Evolutionary conservation across 2,888 invertebrate genomes (phyloP), one percentile per base, ranked within the genome.

Genomic region (Eupithecia tripunctaria): DNA sequence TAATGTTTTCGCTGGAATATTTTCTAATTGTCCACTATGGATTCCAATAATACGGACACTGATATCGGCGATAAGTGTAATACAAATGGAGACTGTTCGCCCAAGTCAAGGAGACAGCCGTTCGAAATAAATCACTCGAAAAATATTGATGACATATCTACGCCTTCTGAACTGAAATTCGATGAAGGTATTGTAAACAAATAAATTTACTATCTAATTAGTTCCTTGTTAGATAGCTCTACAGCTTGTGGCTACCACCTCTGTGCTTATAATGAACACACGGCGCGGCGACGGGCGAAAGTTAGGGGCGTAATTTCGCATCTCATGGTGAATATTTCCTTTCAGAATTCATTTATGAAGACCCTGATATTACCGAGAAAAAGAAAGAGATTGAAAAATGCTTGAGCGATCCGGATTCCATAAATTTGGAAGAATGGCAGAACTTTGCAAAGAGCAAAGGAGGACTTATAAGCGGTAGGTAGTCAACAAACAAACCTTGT

Each of bases 391-490:
- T 97, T 77, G 96, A 96, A 84, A 89, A 93, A 81, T 95, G 95
- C 71, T 86, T 96, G 64, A 84, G 87, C 65, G 89, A 94, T 79
- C 86, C 94, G 25, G 89, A 94, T 74, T 85, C 91, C 25, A 88
- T 93, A 12, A 88, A 87, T 71, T 83, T 96, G 76, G 93, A 95
- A 78, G 91, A 94, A 78, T 96, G 96, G 96, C 94, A 95, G 83
- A 82, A 89, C 76, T 94, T 96, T 79, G 97, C 97, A 1, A 93
- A 94, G 62, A 95, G 95, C 67, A 95, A 95, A 85, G 96, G 95
- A 81, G 97, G 97, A 18, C 90, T 97, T 77, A 96, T 97, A 65
- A 95, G 95, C 88, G 96, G 96, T 96, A 79, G 82, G 86, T 81
- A 56, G 63, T 8, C 32, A 32, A 36, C 21, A 62, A 29, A 18